phyloP scores from a whole-genome alignment of 23 tunicate genomes.

The Pegea sp. region DNA sequence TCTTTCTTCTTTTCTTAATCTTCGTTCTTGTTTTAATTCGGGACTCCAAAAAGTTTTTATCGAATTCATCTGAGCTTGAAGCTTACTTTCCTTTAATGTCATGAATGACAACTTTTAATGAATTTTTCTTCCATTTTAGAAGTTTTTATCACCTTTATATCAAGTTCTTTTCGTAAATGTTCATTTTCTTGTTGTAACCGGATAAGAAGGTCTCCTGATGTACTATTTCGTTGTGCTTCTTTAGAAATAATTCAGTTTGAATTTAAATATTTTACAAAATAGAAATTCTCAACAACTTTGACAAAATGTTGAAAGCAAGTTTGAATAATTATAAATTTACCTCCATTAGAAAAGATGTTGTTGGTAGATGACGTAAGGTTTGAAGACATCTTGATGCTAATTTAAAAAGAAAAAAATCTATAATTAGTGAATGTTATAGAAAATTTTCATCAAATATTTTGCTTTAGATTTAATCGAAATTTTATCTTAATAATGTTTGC shows the following conservation, averaged over 20 bases:
- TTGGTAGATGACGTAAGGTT: no score
- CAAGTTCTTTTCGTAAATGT: conserved; percentile 52
- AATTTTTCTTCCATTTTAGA: no score
- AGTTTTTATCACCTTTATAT: conserved; percentile 46
- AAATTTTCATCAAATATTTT: no score
- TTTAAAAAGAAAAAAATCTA: no score
- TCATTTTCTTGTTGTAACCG: conserved; percentile 64
- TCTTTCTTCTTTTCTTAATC: conserved; percentile 62
- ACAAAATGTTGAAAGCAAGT: no score
- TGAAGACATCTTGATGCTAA: no score
- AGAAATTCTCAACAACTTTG: no score
- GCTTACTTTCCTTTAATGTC: conserved; percentile 86
- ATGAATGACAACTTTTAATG: not conserved
- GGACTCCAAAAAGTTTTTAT: conserved; percentile 97
- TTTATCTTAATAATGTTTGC: no score
- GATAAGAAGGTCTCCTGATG: conserved; percentile 35
- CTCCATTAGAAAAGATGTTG: no score
- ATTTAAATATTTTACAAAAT: not conserved
- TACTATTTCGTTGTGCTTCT: conserved; percentile 14
- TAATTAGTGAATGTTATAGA: no score
- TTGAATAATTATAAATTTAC: no score
- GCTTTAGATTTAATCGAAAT: no score
- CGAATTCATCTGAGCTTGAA: conserved; percentile 76
- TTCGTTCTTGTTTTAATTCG: conserved; percentile 84
- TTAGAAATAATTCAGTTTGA: not conserved